Percentiles rank a stretch among this genome's conserved stretches.
phyloP scores from a whole-genome alignment of 2,888 invertebrate species.

The Limnephilus marmoratus region DNA sequence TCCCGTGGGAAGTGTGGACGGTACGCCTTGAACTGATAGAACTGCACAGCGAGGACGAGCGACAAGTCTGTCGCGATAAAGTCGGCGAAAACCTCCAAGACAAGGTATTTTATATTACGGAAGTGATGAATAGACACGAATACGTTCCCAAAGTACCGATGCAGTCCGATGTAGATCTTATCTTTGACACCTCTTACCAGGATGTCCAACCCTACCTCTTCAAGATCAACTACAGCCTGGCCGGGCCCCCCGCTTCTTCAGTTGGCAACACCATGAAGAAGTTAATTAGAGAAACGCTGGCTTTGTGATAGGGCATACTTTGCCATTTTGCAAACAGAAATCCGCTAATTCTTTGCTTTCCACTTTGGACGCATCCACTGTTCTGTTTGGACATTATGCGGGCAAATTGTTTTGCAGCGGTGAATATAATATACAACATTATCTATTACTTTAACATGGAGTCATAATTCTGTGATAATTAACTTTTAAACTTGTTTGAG shows the following conservation, averaged over 20 bases:
- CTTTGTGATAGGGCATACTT: constrained; percentile 78
- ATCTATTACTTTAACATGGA: constrained; percentile 35
- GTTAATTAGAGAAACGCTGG: constrained; percentile 90
- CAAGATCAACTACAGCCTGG: constrained; percentile 90
- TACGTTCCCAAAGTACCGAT: constrained; percentile 98
- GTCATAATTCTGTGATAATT: constrained; percentile 51
- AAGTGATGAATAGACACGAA: constrained; percentile 96
- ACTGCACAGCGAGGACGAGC: constrained; percentile 90
- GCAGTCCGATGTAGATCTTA: constrained; percentile 92
- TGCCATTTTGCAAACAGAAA: constrained; percentile 5
- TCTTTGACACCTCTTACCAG: constrained; percentile 94
- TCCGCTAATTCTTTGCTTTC: constrained; percentile 15
- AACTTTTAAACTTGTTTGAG: constrained; percentile 37
- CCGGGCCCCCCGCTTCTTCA: constrained; percentile 87
- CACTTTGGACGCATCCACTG: background rate
- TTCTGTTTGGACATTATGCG: background rate
- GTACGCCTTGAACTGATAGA: constrained; percentile 92
- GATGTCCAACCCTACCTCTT: constrained; percentile 98
- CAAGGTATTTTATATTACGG: constrained; percentile 95
- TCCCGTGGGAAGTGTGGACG: constrained; percentile 99
- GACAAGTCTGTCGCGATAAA: constrained; percentile 91
- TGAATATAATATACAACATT: constrained; percentile 7
- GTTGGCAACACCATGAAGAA: constrained; percentile 94
- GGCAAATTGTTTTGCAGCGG: background rate
- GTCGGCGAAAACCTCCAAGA: constrained; percentile 93